Percentiles rank a stretch among this genome's conserved stretches.
Conservation (phyloP, 2,113 vertebrate genomes). For the Rhabdomys dilectus region DNA sequence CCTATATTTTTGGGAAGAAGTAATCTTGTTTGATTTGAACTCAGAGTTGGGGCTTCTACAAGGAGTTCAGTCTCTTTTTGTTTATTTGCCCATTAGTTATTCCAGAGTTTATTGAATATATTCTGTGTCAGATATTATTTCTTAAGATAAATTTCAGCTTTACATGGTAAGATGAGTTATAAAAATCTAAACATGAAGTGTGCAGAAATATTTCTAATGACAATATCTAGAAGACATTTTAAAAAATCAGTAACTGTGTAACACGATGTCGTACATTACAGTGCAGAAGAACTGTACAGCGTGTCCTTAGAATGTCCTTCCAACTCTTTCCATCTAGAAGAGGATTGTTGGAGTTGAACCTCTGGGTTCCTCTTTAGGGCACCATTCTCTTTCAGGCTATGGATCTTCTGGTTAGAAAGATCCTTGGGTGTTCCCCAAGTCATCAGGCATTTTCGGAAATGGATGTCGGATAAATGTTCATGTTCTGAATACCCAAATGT, state of each 20-base stretch:
- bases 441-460: neutral
- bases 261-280: neutral
- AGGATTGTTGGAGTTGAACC: neutral
- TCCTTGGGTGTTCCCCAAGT: neutral
- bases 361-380: neutral
- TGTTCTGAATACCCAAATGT: neutral
- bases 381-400: neutral
- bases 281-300: neutral
- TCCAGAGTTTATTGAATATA: neutral
- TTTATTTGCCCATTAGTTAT: neutral
- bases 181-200: neutral
- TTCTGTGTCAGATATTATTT: neutral
- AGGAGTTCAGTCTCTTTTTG: neutral
- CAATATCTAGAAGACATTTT: neutral
- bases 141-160: neutral
- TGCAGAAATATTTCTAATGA: constrained; percentile 1
- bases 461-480: neutral
- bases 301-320: neutral
- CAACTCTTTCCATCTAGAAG: neutral
- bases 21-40: neutral
- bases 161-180: neutral
- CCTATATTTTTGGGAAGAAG: neutral
- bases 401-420: neutral
- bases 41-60: neutral
- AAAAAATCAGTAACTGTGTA: neutral